These are phyloP conservation scores for Camponotus floridanus DNA, from an alignment of 1,140 invertebrate genomes.

Conservation along the genomic window DNA sequence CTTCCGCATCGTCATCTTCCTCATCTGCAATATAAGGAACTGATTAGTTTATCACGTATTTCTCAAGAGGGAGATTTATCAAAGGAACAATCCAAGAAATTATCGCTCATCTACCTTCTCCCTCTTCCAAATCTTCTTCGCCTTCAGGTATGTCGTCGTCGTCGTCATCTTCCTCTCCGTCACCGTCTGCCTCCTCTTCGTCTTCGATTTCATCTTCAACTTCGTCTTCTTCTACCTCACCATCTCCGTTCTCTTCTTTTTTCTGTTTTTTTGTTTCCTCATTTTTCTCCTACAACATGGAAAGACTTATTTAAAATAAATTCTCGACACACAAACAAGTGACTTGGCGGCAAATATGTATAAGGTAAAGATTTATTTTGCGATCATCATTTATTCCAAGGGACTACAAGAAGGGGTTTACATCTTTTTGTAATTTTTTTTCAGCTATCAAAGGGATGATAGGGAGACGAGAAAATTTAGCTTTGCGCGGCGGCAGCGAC, in stretches of 20 bases:
- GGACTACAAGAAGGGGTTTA: not conserved
- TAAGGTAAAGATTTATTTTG: not conserved
- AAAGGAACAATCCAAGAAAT: not conserved
- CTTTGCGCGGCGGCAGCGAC: not conserved
- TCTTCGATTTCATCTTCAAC: constrained; percentile 85
- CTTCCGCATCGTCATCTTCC: constrained; percentile 87
- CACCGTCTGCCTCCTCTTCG: constrained; percentile 83
- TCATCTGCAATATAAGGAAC: constrained; percentile 87
- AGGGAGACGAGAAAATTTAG: constrained; percentile 35
- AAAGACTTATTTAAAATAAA: constrained; percentile 39
- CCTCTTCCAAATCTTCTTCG: constrained; percentile 90
- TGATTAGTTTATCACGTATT: too few species aligned
- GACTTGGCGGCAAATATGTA: not conserved
- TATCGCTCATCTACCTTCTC: constrained; percentile 84
- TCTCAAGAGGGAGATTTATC: not conserved
- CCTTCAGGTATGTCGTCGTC: constrained; percentile 90
- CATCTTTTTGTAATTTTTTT: not conserved
- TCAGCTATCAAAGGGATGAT: not conserved
- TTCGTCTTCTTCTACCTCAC: constrained; percentile 85
- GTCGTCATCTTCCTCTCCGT: constrained; percentile 89
- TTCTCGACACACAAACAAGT: not conserved
- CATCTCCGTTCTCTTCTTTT: constrained; percentile 91
- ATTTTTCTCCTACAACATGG: constrained; percentile 88
- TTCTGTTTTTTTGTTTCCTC: constrained; percentile 92
- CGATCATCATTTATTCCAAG: not conserved